Evolutionary conservation across 2,113 vertebrate genomes (phyloP).

Genomic region (Paramormyrops kingsleyae): DNA sequence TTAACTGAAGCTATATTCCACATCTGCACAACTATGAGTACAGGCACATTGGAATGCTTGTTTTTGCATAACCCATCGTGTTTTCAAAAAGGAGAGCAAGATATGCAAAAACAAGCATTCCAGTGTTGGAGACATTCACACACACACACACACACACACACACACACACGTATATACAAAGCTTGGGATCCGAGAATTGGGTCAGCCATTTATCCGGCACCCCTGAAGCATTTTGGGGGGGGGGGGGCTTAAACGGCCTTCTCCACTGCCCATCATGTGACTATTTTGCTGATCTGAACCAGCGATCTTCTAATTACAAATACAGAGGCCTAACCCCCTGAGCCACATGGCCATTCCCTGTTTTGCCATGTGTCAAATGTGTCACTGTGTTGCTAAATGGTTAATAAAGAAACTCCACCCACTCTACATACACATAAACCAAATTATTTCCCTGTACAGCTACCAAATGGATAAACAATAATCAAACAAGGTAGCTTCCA

Average conservation of each 20-base stretch:
- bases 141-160: neutral
- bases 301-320: neutral
- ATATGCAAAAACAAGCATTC: neutral
- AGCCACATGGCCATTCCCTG: neutral
- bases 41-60: neutral
- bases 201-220: neutral
- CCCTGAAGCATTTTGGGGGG: neutral
- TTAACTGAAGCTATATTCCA: neutral
- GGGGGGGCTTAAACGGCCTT: neutral
- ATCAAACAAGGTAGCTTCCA: neutral
- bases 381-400: neutral
- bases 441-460: neutral
- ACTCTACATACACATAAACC: neutral
- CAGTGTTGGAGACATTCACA: neutral
- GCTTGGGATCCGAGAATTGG: neutral
- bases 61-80: neutral
- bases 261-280: neutral
- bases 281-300: neutral
- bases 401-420: neutral
- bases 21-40: neutral
- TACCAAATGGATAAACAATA: neutral
- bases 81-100: neutral
- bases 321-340: neutral
- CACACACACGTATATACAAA: neutral
- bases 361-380: neutral